These are phyloP conservation scores for Morinoia aosen DNA, from an alignment of 2,888 invertebrate genomes.

Conservation along the genomic window DNA sequence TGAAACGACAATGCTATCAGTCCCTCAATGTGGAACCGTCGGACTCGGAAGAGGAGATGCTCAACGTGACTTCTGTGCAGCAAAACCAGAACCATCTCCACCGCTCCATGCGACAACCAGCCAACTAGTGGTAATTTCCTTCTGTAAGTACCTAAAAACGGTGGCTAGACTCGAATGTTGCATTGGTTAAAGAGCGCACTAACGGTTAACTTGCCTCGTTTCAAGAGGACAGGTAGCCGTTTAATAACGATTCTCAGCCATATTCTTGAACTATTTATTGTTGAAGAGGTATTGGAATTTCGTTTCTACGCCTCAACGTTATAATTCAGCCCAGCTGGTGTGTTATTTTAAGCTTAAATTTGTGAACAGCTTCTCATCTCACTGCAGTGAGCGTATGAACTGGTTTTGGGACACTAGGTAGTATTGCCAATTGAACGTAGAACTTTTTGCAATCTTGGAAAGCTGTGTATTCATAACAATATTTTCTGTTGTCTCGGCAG, in stretches of 20 bases:
- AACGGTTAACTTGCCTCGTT: neutral
- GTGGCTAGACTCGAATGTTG: neutral
- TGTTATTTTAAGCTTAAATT: too few relatives aligned
- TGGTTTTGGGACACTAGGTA: too few relatives aligned
- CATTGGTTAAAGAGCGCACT: neutral
- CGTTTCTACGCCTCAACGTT: too few relatives aligned
- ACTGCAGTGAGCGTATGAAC: too few relatives aligned
- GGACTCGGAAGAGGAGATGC: conserved; percentile 65
- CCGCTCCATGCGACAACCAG: neutral
- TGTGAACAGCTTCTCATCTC: too few relatives aligned
- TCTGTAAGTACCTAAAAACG: neutral
- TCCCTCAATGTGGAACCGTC: conserved; percentile 66
- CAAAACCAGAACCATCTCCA: neutral
- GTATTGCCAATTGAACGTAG: too few relatives aligned
- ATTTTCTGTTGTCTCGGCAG: too few relatives aligned
- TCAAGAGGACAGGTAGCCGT: neutral
- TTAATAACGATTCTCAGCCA: neutral
- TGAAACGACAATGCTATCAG: conserved; percentile 67
- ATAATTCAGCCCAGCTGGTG: too few relatives aligned
- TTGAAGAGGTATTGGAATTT: neutral
- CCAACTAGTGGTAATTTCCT: neutral
- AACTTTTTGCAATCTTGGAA: too few relatives aligned
- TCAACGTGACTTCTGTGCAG: conserved; percentile 29
- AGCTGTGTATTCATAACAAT: too few relatives aligned
- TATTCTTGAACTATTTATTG: neutral